Conservation (phyloP, 2,888 invertebrate genomes). For the Melitaea athalia region DNA sequence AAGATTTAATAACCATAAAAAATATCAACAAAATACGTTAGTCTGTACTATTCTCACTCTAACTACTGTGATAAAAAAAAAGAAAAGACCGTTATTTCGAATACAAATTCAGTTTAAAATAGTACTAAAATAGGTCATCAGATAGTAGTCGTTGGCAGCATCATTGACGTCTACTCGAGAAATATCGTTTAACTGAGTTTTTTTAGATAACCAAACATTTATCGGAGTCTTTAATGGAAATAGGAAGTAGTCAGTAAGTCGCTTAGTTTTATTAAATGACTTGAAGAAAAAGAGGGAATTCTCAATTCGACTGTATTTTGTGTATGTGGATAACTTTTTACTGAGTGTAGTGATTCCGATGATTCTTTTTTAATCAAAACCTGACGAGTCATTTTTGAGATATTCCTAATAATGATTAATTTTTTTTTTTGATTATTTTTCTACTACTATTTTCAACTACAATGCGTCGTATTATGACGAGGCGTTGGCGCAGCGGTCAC, state of each 20-base stretch:
- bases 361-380: too few relatives aligned
- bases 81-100: conserved; percentile 3
- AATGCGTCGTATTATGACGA: too few relatives aligned
- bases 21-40: not conserved
- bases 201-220: conserved; percentile 4
- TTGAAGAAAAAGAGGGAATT: too few relatives aligned
- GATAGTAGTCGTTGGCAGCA: conserved; percentile 19
- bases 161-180: conserved; percentile 14
- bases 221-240: not conserved
- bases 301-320: too few relatives aligned
- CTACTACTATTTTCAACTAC: too few relatives aligned
- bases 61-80: not conserved
- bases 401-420: too few relatives aligned
- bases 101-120: conserved; percentile 6
- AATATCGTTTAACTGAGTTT: conserved; percentile 7
- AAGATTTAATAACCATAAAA: too few relatives aligned
- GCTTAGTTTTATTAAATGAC: not conserved
- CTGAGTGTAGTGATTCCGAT: too few relatives aligned
- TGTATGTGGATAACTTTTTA: too few relatives aligned
- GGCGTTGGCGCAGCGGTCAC: too few relatives aligned
- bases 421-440: too few relatives aligned
- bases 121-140: conserved; percentile 17
- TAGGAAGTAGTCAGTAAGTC: not conserved
- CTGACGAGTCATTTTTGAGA: too few relatives aligned
- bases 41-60: not conserved